Evolutionary conservation across 2,888 invertebrate species (phyloP).

Genomic region (Pocota personata): DNA sequence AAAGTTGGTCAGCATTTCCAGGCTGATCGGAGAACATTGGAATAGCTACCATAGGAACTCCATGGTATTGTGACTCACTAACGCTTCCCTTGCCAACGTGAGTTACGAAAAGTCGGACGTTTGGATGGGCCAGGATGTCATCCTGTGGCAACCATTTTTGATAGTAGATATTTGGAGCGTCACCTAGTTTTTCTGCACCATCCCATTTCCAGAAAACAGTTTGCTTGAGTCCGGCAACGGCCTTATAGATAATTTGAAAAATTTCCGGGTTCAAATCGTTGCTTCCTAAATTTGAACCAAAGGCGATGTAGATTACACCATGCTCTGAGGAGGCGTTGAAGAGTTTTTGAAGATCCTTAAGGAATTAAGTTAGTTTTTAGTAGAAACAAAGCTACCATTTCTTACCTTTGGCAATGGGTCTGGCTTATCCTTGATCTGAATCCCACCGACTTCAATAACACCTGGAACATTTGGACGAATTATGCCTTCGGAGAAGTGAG

Average conservation of each 20-base stretch:
- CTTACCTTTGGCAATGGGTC: constrained; percentile 78
- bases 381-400: background rate
- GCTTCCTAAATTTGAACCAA: constrained; percentile 78
- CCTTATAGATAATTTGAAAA: constrained; percentile 83
- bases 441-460: constrained; percentile 80
- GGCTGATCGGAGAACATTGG: constrained; percentile 91
- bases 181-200: constrained; percentile 79
- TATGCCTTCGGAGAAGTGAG: constrained; percentile 80
- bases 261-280: constrained; percentile 82
- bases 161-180: constrained; percentile 79
- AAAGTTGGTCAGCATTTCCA: constrained; percentile 89
- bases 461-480: constrained; percentile 80
- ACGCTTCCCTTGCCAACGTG: constrained; percentile 86
- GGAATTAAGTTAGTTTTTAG: background rate
- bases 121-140: constrained; percentile 89
- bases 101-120: constrained; percentile 83
- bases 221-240: constrained; percentile 84
- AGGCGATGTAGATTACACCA: constrained; percentile 79
- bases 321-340: constrained; percentile 78
- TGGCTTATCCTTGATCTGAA: constrained; percentile 80
- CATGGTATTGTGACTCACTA: constrained; percentile 90
- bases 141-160: constrained; percentile 84
- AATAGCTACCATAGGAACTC: constrained; percentile 88
- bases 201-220: constrained; percentile 86
- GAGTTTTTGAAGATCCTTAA: constrained; percentile 75